A percentile compares a stretch with the other conserved stretches of the same genome.
Conservation (phyloP, 30 jellyfish, hydroid and myxozoan species). For the Hydra vulgaris region DNA sequence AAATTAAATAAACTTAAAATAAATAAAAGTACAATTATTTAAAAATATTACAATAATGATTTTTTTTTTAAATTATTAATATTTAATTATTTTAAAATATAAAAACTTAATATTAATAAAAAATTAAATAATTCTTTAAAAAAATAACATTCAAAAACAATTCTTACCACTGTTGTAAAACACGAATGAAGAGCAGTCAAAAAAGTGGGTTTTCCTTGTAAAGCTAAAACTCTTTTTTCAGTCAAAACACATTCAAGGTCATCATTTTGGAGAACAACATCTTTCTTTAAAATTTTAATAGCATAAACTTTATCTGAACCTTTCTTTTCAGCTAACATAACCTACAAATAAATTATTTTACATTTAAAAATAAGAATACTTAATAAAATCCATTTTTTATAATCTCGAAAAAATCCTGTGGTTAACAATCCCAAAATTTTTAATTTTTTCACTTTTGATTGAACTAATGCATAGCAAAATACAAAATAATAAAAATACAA, state of each 20-base stretch:
- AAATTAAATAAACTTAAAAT: too few species aligned
- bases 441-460: too few species aligned
- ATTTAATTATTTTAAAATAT: too few species aligned
- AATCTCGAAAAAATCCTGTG: not conserved
- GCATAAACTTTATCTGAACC: slow-evolving; percentile 83
- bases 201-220: slow-evolving; percentile 99
- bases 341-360: slow-evolving; percentile 35
- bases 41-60: too few species aligned
- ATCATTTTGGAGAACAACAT: slow-evolving; percentile 96
- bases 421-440: too few species aligned
- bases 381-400: not conserved
- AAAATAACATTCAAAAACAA: too few species aligned
- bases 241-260: slow-evolving; percentile 94
- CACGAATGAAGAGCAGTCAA: slow-evolving; percentile 97
- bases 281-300: slow-evolving; percentile 88
- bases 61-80: too few species aligned
- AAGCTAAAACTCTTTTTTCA: slow-evolving; percentile 92
- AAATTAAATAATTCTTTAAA: too few species aligned
- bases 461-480: too few species aligned
- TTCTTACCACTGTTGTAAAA: slow-evolving; percentile 79
- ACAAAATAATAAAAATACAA: too few species aligned
- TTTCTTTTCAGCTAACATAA: slow-evolving; percentile 93
- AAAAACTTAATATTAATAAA: too few species aligned
- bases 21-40: too few species aligned
- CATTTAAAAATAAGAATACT: not conserved